phyloP scores from a whole-genome alignment of 1,140 invertebrate genomes.

The Papilio polyxenes region DNA sequence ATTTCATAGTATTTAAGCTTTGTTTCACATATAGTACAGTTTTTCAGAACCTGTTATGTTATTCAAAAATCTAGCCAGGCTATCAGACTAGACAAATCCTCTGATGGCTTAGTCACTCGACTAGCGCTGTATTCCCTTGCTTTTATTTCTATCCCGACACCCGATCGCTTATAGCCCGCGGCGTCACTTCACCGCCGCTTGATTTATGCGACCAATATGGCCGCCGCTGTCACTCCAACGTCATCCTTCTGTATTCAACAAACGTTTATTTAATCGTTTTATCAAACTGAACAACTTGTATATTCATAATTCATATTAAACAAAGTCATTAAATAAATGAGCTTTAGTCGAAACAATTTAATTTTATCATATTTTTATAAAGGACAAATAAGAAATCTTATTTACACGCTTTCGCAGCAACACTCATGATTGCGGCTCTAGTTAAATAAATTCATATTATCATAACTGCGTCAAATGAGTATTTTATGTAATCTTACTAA shows the following conservation, averaged over 20 bases:
- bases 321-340: too few relatives aligned
- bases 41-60: not conserved
- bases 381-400: too few relatives aligned
- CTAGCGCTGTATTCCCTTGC: constrained; percentile 71
- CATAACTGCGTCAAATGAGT: not conserved
- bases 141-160: constrained; percentile 78
- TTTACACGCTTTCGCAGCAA: too few relatives aligned
- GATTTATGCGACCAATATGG: constrained; percentile 80
- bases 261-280: constrained; percentile 6
- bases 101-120: constrained; percentile 73
- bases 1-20: too few relatives aligned
- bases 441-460: not conserved
- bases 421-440: too few relatives aligned
- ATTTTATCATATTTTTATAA: too few relatives aligned
- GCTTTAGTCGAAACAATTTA: too few relatives aligned
- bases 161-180: constrained; percentile 74
- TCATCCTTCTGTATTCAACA: constrained; percentile 66
- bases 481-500: not conserved
- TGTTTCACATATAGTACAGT: not conserved
- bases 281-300: not conserved
- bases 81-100: constrained; percentile 68
- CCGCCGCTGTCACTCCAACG: constrained; percentile 69
- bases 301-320: too few relatives aligned
- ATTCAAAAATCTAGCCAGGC: constrained; percentile 26
- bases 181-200: constrained; percentile 73